phyloP scores from a whole-genome alignment of 2,797 vertebrate genomes.

The Nyctibius grandis region DNA sequence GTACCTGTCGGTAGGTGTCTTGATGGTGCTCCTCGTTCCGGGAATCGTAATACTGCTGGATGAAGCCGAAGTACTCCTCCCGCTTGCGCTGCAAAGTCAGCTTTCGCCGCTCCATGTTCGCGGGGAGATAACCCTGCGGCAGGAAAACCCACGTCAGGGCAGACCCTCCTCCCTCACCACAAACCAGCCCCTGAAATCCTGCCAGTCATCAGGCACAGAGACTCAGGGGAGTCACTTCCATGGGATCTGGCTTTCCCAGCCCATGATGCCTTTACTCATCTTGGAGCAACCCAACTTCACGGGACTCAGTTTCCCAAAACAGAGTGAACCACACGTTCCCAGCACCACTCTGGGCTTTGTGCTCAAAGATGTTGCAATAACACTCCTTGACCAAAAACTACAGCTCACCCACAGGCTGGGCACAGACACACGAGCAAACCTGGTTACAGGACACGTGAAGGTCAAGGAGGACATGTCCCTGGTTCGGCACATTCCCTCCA shows the following conservation, averaged over 20 bases:
- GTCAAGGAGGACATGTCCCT: accelerated
- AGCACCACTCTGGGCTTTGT: not conserved
- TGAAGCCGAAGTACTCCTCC: constrained; percentile 98
- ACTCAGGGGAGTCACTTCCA: not conserved
- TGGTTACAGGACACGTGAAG: not conserved
- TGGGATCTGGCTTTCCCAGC: not conserved
- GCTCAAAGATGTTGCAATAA: not conserved
- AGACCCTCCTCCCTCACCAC: not conserved
- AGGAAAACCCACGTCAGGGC: not conserved
- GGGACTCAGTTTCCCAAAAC: not conserved
- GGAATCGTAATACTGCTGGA: constrained; percentile 98
- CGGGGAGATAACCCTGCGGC: constrained; percentile 91
- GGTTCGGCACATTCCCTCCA: not conserved
- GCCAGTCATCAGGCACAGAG: not conserved
- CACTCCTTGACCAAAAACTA: not conserved
- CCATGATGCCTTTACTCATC: not conserved
- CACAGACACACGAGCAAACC: not conserved
- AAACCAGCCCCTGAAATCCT: not conserved
- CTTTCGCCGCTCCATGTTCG: constrained; percentile 90
- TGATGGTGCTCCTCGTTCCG: constrained; percentile 94
- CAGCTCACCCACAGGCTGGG: not conserved
- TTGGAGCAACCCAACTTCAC: not conserved
- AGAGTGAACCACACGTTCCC: not conserved
- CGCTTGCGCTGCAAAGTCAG: constrained; percentile 90
- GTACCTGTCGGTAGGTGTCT: constrained; percentile 97